A percentile compares a stretch with the other conserved stretches of the same genome.
Conservation (phyloP, 2,113 vertebrate species). For the Phalacrocorax brasilianus region DNA sequence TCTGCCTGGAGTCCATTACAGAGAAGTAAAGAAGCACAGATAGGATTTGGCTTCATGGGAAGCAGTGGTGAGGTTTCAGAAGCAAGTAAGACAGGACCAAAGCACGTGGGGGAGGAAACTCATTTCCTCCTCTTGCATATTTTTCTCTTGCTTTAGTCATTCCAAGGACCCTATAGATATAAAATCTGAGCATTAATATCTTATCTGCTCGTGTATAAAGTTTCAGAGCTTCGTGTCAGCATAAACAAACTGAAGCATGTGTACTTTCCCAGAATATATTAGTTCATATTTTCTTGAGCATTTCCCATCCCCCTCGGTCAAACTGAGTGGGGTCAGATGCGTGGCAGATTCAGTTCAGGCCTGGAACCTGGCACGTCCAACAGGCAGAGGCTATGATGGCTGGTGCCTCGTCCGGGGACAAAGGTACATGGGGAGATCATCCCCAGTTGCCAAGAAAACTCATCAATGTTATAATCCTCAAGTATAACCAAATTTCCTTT, state of each 20-base stretch:
- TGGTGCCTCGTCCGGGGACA: not conserved
- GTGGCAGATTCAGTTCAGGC: too few relatives aligned
- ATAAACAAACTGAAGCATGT: not conserved
- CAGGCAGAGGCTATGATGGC: not conserved
- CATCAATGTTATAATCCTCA: not conserved
- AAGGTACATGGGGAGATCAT: not conserved
- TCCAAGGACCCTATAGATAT: not conserved
- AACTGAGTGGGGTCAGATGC: not conserved
- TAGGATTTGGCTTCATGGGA: fast-evolving
- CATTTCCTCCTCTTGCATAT: not conserved
- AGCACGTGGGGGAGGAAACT: not conserved
- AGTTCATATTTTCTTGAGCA: not conserved
- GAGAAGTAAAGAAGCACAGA: not conserved
- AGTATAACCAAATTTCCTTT: not conserved
- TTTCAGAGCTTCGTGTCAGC: not conserved
- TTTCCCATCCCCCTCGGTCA: not conserved
- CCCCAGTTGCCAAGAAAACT: not conserved
- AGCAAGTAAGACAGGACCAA: not conserved
- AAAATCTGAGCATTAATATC: not conserved
- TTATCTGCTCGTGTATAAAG: not conserved
- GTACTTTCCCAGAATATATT: not conserved
- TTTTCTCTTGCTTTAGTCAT: slow-evolving; percentile 5
- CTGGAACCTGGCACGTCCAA: not conserved
- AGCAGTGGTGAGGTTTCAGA: not conserved
- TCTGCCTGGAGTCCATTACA: not conserved